Evolutionary conservation across 2,797 vertebrate species (phyloP).

Genomic region (Toxotes lorentzi): DNA sequence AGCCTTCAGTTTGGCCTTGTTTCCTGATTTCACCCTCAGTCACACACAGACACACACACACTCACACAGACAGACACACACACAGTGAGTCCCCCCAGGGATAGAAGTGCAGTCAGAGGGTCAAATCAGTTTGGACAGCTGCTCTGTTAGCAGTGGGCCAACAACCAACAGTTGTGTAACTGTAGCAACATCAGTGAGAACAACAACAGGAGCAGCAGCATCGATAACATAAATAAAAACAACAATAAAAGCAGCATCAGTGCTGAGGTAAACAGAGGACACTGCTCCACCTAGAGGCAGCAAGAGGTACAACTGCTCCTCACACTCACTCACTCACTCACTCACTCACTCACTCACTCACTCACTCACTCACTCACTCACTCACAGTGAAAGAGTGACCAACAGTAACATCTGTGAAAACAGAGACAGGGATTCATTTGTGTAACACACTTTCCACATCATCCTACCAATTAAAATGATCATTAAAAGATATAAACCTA

Average conservation of each 20-base stretch:
- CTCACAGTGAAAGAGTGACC: too few species aligned
- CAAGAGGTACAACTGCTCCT: not conserved
- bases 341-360: slow-evolving; percentile 3
- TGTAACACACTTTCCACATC: too few species aligned
- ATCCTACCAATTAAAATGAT: too few species aligned
- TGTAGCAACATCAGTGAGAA: slow-evolving; percentile 49
- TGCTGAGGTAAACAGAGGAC: slow-evolving; percentile 4
- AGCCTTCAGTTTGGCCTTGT: slow-evolving; percentile 14
- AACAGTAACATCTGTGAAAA: too few species aligned
- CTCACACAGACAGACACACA: not conserved
- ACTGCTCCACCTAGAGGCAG: slow-evolving; percentile 49
- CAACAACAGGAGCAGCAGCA: slow-evolving; percentile 23
- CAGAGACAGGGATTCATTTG: too few species aligned
- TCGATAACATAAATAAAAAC: slow-evolving; percentile 37
- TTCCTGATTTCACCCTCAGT: slow-evolving; percentile 21
- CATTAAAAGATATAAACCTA: too few species aligned
- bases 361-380: not conserved
- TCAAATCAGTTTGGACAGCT: slow-evolving; percentile 78
- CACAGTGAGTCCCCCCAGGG: slow-evolving; percentile 19
- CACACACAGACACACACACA: not conserved
- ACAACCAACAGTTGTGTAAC: slow-evolving; percentile 72
- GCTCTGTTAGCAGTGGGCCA: slow-evolving; percentile 68
- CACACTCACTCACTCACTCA: slow-evolving; percentile 1
- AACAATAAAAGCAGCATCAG: slow-evolving; percentile 14
- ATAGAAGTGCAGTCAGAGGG: slow-evolving; percentile 68